Base-by-base conservation (phyloP, 2,888 invertebrate species). In the Fissipunctia ypsillon region DNA sequence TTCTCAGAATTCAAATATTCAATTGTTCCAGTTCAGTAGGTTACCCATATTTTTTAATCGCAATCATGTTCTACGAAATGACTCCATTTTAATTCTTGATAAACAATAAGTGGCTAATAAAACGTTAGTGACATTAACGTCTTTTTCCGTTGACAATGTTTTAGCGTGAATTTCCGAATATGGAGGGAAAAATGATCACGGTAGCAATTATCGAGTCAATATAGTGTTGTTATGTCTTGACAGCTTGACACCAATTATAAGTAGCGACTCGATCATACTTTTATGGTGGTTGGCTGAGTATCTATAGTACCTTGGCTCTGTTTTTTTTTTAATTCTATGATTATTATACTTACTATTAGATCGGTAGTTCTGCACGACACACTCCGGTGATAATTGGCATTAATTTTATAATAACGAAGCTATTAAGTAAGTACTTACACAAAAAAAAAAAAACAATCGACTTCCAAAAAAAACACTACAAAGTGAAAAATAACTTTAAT, bases 121-220 rank as follows among this genome's bases (percentile, higher is more conserved):
- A 84, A 73, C 64, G 52, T 56, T 68, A 72, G 71, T 69, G 67
- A 69, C 73, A 81, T 70, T 81, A 78, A 83, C 81, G 63, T 76
- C 56, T 84, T 81, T 83, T 83, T 84, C 85, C 74, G 73, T 72
- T 60, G 69, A 72, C 76, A 81, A 83, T 75, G 78, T 81, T 83
- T 85, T 73, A 64, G 73, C 74, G 65, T 72, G 81, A 72, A 75
- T 84, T 74, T 83, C 89, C 88, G 68, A 78, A 84, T 89, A 89
- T 70, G 89, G 90, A 80, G 73, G 68, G 75, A 80, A 90, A 88
- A 85, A 88, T 88, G 80, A 88, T 85, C 74, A 71, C 80, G 78
- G 76, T 72, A 80, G 87, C 87, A 90, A 90, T 91, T 88, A 91
- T 82, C 68, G 80, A 81, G 83, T 86, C 80, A 80, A 84, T 88